phyloP scores from a whole-genome alignment of 2,113 vertebrate genomes.

The Nannobrachium achirus region DNA sequence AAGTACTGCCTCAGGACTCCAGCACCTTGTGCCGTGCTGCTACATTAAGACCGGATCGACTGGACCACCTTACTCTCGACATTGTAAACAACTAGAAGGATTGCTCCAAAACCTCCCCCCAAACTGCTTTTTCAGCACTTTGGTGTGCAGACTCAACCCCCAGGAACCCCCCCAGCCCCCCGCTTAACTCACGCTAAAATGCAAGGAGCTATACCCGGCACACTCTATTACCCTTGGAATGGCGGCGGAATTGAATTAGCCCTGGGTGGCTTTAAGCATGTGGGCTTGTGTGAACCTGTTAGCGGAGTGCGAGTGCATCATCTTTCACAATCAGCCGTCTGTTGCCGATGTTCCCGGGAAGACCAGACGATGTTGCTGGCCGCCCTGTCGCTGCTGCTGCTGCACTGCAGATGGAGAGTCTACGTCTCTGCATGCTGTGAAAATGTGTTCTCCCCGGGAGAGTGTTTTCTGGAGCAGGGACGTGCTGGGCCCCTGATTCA shows the following conservation, averaged over 20 bases:
- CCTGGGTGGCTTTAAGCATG: conserved; percentile 69
- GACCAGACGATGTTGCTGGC: conserved; percentile 5
- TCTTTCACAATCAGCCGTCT: conserved; percentile 70
- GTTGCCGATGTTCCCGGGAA: conserved; percentile 59
- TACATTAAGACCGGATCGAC: neutral
- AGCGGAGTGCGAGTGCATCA: conserved; percentile 66
- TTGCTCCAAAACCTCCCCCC: conserved; percentile 1
- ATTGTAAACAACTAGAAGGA: neutral
- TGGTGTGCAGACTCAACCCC: conserved; percentile 1
- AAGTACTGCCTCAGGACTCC: too few relatives aligned
- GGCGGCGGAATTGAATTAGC: conserved; percentile 68
- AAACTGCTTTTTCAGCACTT: conserved; percentile 6
- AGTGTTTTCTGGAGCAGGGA: too few relatives aligned
- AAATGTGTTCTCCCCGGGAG: conserved; percentile 49
- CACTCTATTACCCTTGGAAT: conserved; percentile 60
- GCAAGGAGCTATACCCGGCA: conserved; percentile 33
- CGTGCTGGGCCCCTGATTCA: too few relatives aligned
- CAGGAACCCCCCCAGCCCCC: conserved; percentile 1
- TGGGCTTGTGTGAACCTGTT: conserved; percentile 72
- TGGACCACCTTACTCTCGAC: neutral
- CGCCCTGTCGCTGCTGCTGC: conserved; percentile 39
- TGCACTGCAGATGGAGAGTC: conserved; percentile 65
- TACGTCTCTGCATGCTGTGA: conserved; percentile 51
- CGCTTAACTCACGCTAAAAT: conserved; percentile 18
- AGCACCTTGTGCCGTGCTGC: too few relatives aligned